Percentiles rank a stretch among this genome's conserved stretches.
Conservation (phyloP, 2,888 invertebrate genomes). For the Oxyteleia sp. region DNA sequence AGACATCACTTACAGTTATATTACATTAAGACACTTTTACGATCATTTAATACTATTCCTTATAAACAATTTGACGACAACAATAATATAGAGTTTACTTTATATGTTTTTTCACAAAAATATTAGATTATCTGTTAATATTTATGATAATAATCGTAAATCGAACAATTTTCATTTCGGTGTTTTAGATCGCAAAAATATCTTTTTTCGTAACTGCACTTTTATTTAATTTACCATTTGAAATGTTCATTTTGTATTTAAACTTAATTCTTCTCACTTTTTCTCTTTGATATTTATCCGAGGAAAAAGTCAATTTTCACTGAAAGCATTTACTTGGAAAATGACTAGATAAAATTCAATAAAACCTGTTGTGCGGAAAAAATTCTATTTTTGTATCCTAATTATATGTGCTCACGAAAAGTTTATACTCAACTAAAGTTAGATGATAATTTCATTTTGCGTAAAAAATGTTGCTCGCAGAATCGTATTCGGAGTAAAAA, state of each 20-base stretch:
- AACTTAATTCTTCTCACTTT: slow-evolving; percentile 29
- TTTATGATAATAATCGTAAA: no score
- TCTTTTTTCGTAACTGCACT: not conserved
- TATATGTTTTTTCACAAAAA: no score
- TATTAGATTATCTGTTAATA: no score
- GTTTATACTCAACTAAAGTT: not conserved
- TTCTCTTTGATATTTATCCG: slow-evolving; percentile 26
- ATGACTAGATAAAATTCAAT: slow-evolving; percentile 27
- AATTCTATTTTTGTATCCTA: not conserved
- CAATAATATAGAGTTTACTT: no score
- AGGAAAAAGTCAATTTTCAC: slow-evolving; percentile 37
- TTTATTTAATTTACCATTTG: slow-evolving; percentile 29
- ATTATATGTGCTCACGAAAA: not conserved
- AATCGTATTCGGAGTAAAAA: not conserved
- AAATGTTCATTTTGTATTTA: slow-evolving; percentile 43
- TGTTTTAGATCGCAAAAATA: not conserved
- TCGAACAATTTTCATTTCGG: no score
- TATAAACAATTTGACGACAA: no score
- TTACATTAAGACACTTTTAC: no score
- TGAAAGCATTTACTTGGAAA: slow-evolving; percentile 31
- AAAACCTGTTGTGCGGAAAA: slow-evolving; percentile 14
- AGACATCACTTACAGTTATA: no score
- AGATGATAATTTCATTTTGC: not conserved
- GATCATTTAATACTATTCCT: no score
- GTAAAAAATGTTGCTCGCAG: not conserved